Percentiles rank a stretch among this genome's conserved stretches.
Evolutionary conservation across 2,113 vertebrate genomes (phyloP).

Genomic region (Halichoerus grypus): DNA sequence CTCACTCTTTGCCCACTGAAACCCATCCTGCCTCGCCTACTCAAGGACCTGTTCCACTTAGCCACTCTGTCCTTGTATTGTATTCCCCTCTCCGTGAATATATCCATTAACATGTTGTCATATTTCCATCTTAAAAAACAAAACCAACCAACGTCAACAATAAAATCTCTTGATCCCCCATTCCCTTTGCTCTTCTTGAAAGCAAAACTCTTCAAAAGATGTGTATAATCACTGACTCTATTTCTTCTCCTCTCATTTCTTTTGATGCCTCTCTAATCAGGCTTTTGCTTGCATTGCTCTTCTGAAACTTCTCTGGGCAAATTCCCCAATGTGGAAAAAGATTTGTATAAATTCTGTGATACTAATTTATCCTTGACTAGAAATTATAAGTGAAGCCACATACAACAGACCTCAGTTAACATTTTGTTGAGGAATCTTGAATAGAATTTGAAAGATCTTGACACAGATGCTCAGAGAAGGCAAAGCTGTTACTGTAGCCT

Average conservation of each 20-base stretch:
- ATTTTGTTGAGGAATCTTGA: background rate
- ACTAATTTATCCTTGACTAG: conserved; percentile 29
- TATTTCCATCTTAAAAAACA: conserved; percentile 9
- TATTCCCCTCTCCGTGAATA: background rate
- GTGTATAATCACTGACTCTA: background rate
- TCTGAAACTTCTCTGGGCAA: background rate
- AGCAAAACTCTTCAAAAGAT: conserved; percentile 35
- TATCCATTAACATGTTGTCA: background rate
- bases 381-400: background rate
- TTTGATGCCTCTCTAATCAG: conserved; percentile 14
- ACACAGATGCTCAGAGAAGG: background rate
- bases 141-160: background rate
- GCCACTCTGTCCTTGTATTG: background rate
- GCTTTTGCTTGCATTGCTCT: background rate
- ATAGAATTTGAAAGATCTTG: background rate
- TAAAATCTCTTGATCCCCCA: background rate
- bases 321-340: background rate
- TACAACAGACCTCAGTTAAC: background rate
- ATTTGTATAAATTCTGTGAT: background rate
- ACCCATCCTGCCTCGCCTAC: background rate
- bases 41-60: background rate
- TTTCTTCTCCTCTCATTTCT: background rate
- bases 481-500: background rate
- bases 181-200: background rate
- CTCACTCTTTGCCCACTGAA: background rate